Percentiles rank a stretch among this genome's conserved stretches.
These are phyloP conservation scores for Podilymbus podiceps DNA, from an alignment of 2,113 vertebrate species.

Conservation along the genomic window DNA sequence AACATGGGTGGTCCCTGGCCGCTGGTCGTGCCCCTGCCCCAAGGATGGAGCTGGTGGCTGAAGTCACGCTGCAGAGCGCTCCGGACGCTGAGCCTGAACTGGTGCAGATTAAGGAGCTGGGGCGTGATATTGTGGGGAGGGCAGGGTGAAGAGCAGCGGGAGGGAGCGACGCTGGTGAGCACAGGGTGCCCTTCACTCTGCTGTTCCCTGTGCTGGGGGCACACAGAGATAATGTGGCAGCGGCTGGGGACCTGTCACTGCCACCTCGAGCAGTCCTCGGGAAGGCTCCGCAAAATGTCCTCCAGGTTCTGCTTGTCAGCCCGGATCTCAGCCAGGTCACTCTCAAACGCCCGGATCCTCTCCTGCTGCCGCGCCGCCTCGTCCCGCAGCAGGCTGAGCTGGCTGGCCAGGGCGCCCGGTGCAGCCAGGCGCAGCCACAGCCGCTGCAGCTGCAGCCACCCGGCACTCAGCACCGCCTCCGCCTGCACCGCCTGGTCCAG, in stretches of 20 bases:
- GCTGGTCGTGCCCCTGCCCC: background rate
- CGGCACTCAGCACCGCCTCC: conserved; percentile 72
- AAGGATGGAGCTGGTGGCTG: background rate
- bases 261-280: conserved; percentile 74
- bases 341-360: conserved; percentile 77
- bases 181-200: background rate
- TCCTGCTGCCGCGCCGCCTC: conserved; percentile 78
- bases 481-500: background rate
- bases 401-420: conserved; percentile 64
- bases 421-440: conserved; percentile 75
- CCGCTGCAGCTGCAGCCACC: conserved; percentile 70
- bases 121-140: background rate
- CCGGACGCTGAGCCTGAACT: accelerated
- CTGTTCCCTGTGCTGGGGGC: background rate
- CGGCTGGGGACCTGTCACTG: background rate
- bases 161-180: background rate
- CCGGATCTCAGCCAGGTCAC: conserved; percentile 81
- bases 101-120: background rate
- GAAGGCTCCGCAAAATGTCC: conserved; percentile 85
- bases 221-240: background rate
- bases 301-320: conserved; percentile 85
- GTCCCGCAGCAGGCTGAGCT: conserved; percentile 78
- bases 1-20: background rate
- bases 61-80: background rate
- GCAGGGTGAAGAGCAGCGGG: background rate